Evolutionary conservation across 2,888 invertebrate species (phyloP), one percentile per base, ranked within the genome.

Genomic region (Liodrosophila aerea): DNA sequence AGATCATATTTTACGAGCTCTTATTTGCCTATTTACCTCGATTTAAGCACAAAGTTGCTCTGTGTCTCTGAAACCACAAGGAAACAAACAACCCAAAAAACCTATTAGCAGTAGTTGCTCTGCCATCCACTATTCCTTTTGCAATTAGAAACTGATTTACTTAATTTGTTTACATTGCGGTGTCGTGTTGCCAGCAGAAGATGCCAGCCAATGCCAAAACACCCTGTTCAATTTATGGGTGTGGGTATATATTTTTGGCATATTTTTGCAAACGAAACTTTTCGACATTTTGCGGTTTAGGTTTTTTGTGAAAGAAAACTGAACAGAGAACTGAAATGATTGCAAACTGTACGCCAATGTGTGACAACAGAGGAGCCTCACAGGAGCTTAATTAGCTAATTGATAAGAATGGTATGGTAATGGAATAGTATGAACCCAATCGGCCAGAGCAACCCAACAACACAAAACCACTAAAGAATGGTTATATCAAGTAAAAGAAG

Each of bases 131-230:
- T 56, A 69, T 76, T 74, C 22, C 22, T 73, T 76, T 76, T 81
- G 74, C 80, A 75, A 75, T 85, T 80, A 82, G 76, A 77, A 82
- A 67, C 77, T 78, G 81, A 87, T 86, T 86, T 81, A 82, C 67
- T 81, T 81, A 87, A 86, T 86, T 85, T 86, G 86, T 87, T 87
- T 87, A 87, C 82, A 57, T 53, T 86, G 86, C 66, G 85, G 87
- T 80, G 51, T 56, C 54, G 56, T 57, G 64, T 64, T 54, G 40
- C 45, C 18, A n/a, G n/a, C 37, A 54, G 61, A 58, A 54, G 41
- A 63, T 76, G 44, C 11, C 11, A 44, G 56, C 11, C 7, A 44
- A 52, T 58, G 70, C 81, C 77, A 83, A 83, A 52, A 66, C 63
- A 7, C 11, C 12, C 22, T 22, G 22, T 22, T 22, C 5, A 62